A percentile compares a stretch with the other conserved stretches of the same genome.
Evolutionary conservation across 2,797 vertebrate genomes (phyloP).

Genomic region (Pteronotus mesoamericanus): DNA sequence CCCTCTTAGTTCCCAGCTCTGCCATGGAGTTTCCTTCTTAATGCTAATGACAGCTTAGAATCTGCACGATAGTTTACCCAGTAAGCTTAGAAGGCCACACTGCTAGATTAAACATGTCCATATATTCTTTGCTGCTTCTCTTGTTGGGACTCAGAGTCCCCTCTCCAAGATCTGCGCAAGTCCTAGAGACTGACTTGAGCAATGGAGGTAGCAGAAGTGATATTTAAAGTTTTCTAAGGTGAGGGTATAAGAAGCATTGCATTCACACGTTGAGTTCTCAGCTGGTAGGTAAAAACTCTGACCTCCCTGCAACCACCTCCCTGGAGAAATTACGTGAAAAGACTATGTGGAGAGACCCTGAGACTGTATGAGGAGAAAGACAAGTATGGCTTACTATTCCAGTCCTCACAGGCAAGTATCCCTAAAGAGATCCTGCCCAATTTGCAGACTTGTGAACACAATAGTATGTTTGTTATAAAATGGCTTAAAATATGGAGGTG

Average conservation of each 20-base stretch:
- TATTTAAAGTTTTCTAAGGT: neutral
- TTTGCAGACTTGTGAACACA: neutral
- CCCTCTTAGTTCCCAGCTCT: neutral
- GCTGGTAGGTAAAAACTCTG: neutral
- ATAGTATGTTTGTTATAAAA: neutral
- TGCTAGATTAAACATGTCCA: neutral
- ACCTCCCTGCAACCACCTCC: neutral
- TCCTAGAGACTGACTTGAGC: neutral
- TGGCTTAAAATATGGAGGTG: neutral
- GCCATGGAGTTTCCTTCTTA: neutral
- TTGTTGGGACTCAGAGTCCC: neutral
- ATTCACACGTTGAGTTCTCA: neutral
- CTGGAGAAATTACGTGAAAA: neutral
- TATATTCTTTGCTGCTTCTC: neutral
- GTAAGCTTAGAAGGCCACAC: neutral
- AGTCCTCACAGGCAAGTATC: neutral
- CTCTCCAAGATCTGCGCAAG: neutral
- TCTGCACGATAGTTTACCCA: neutral
- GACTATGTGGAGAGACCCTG: neutral
- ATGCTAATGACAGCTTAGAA: neutral
- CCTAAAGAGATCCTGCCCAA: neutral
- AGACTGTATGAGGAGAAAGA: neutral
- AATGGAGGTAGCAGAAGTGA: neutral
- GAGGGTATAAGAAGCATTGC: neutral
- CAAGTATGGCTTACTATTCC: rapidly evolving